Evolutionary conservation across 2,888 invertebrate species (phyloP).

Genomic region (Drosophila phalerata): DNA sequence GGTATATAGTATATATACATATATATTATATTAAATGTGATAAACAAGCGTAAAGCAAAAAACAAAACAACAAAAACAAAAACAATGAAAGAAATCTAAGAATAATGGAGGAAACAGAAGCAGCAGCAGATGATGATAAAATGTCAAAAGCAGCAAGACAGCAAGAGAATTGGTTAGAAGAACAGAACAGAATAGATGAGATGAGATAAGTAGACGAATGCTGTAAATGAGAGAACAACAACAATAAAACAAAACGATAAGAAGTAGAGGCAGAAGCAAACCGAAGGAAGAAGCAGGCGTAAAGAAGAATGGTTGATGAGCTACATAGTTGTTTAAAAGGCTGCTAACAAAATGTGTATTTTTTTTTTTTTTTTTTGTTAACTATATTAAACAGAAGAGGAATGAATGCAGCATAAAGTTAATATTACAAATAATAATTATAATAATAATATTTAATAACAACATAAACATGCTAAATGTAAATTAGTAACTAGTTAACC

Average conservation of each 20-base stretch:
- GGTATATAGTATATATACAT: conserved; percentile 55
- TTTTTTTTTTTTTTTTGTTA: conserved; percentile 71
- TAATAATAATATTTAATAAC: conserved; percentile 39
- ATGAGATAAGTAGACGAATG: conserved; percentile 17
- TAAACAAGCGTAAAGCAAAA: conserved; percentile 78
- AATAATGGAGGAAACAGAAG: conserved; percentile 18
- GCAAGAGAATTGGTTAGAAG: conserved; percentile 19
- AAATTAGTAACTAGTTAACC: conserved; percentile 70
- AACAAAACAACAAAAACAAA: conserved; percentile 53
- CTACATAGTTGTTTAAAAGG: conserved; percentile 74
- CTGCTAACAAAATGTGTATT: conserved; percentile 57
- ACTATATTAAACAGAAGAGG: conserved; percentile 54
- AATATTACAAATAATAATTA: conserved; percentile 58
- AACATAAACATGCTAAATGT: conserved; percentile 44
- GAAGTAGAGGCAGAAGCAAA: conserved; percentile 19
- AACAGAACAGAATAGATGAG: conserved; percentile 8
- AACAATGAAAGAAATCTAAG: conserved; percentile 43
- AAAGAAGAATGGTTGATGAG: conserved; percentile 33
- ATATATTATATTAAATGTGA: conserved; percentile 79
- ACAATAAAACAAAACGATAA: not conserved
- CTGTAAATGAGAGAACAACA: conserved; percentile 4
- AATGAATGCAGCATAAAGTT: conserved; percentile 57
- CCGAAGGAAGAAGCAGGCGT: conserved; percentile 4
- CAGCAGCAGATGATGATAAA: conserved; percentile 20
- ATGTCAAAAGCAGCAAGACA: conserved; percentile 15